Percentiles rank a stretch among this genome's conserved stretches.
These are phyloP conservation scores for Takifugu bimaculatus DNA, from an alignment of 2,113 vertebrate genomes.

Conservation along the genomic window DNA sequence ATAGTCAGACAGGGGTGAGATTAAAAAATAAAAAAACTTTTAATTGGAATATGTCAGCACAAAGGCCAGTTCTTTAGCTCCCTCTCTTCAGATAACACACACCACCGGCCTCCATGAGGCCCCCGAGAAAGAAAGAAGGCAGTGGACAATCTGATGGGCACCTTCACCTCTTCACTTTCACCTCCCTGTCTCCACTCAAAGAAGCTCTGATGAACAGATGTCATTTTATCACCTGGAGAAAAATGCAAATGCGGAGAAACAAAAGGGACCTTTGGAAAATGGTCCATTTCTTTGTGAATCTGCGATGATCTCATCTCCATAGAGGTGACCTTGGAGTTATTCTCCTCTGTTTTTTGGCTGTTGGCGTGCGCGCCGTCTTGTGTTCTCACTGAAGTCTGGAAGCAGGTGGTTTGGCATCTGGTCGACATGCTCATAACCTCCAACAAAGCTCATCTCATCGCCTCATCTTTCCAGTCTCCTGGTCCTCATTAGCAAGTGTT, in stretches of 20 bases:
- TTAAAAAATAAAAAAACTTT: neutral
- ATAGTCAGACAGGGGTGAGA: neutral
- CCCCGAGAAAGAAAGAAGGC: neutral
- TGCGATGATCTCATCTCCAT: neutral
- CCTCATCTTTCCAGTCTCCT: constrained; percentile 43
- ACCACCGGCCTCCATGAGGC: neutral
- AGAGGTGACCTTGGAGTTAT: neutral
- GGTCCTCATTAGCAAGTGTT: constrained; percentile 38
- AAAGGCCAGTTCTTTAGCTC: neutral
- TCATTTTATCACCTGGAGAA: neutral
- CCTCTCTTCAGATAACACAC: neutral
- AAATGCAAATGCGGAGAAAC: neutral
- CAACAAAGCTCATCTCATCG: constrained; percentile 38
- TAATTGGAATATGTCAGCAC: neutral
- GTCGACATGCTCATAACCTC: constrained; percentile 39
- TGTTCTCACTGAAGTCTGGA: constrained; percentile 13
- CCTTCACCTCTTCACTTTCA: constrained; percentile 7
- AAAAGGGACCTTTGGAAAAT: neutral
- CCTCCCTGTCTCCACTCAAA: neutral
- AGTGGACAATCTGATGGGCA: neutral
- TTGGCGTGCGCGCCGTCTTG: neutral
- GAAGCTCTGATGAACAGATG: constrained; percentile 17
- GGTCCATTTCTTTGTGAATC: neutral
- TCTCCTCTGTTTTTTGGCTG: constrained; percentile 12
- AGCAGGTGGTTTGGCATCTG: constrained; percentile 58